Evolutionary conservation across 2,797 vertebrate genomes (phyloP), one percentile per base, ranked within the genome.

Genomic region (Clarias pachynema): DNA sequence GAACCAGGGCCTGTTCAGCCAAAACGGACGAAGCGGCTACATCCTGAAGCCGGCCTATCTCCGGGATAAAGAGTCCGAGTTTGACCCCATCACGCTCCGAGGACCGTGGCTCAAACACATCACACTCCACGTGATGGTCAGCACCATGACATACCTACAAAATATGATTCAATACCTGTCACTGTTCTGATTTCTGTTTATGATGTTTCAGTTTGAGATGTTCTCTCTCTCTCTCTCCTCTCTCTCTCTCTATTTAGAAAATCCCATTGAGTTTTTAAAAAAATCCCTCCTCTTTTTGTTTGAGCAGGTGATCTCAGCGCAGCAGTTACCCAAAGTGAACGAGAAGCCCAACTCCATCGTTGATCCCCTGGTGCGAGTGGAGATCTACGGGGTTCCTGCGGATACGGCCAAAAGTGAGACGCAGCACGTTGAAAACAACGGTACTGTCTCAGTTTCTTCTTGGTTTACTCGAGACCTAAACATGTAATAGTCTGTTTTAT

Each of bases 251-350:
- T 44, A 44, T 44, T 73, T 14, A 0, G 1, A 44, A 72, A 72
- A 75, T 20, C 20, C 37, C 10, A 62, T 4, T 56, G 3, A 59
- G 16, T 29, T 34, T 77, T 59, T 18, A 10, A 40, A 40, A 40
- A 40, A 40, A 24, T 59, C 18, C 31, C 26, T 44, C 37, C 0
- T 29, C 8, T 29, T 44, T 3, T 26, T 0, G 34, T 49, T 34
- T 6, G 8, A 66, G 6, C 85, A 99, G 98, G 88, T 99, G 65
- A 97, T 99, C 91, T 97, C 98, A 4, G 98, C 94, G 6, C 98
- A 99, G 91, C 98, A 99, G 92, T 94, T 99, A 69, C 98, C 98
- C 60, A 99, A 99, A 93, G 94, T 98, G 77, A 98, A 93, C 90
- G 87, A 95, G 89, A 97, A 93, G 87, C 96, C 96, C 77, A 88